phyloP scores from a whole-genome alignment of 2,113 vertebrate species.

The Cyphomyrus discorhynchus region DNA sequence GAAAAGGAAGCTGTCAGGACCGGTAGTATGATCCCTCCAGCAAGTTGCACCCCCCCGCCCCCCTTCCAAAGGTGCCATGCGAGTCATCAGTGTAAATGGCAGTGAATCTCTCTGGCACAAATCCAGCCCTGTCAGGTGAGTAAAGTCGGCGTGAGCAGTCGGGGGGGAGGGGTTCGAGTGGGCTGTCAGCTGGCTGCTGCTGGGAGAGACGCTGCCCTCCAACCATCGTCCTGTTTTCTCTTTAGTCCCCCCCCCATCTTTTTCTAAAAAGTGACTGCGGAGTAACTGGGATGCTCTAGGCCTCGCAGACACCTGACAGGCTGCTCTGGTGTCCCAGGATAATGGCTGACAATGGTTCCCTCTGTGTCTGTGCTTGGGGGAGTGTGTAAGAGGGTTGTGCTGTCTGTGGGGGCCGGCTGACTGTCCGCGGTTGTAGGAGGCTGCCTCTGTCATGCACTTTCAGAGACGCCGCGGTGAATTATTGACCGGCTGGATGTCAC shows the following conservation, averaged over 20 bases:
- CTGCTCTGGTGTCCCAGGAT: not conserved
- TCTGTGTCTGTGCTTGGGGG: not conserved
- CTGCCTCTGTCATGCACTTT: not conserved
- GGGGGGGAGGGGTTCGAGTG: not conserved
- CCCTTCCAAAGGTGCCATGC: not conserved
- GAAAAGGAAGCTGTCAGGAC: not conserved
- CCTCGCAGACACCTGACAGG: not conserved
- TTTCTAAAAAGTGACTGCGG: not conserved
- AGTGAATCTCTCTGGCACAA: not conserved
- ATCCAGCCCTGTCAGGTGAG: not conserved
- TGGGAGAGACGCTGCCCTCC: not conserved
- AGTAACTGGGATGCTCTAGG: not conserved
- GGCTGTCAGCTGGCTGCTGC: not conserved
- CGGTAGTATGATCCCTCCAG: not conserved
- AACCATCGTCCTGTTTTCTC: not conserved
- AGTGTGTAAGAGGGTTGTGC: not conserved
- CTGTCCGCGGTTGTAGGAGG: not conserved
- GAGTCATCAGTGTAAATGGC: conserved; percentile 9
- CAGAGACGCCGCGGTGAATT: not conserved
- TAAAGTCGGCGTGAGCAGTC: not conserved
- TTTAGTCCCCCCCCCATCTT: not conserved
- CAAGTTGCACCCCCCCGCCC: not conserved
- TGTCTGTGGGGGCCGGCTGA: not conserved
- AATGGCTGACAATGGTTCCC: not conserved
- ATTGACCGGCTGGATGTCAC: not conserved